Base-by-base conservation (phyloP, 92 coral and sea anemone genomes). In the Siderastrea siderea region DNA sequence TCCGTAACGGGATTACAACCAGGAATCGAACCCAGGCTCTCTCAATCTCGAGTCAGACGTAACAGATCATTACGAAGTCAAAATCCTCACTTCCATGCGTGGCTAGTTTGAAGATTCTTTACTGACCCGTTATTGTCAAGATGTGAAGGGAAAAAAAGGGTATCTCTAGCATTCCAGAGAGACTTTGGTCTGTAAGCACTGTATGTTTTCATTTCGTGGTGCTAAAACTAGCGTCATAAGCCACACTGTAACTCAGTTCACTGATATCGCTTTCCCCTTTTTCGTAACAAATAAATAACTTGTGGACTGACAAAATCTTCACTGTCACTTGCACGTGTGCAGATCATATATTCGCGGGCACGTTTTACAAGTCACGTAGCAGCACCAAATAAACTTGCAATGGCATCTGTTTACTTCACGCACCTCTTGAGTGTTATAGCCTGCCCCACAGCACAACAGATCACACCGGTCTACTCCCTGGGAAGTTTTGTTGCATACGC, bases 341-440 rank as follows among this genome's bases (percentile, higher is more conserved):
- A 86, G 85, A 82, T 97, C 99, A 69, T 85, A 90, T 17, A 95
- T 84, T 45, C 85, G 76, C 19, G 89, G 91, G 62, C 99, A 97
- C 74, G 74, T 79, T 63, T 97, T 82, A 80, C 99, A 97, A 26
- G 88, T 68, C 59, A 97, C 99, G 55, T 75, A 75, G 84, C 99
- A 97, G 55, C 99, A 97, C 97, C 98, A 97, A 14, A 88, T 78
- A 80, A 97, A 97, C 84, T 79, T 86, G 74, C 99, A 97, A 14
- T 86, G 90, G 78, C 99, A 97, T 59, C 86, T 74, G 49, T 71
- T 92, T 15, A 79, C 85, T 66, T 95, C 98, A 62, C 99, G 91
- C 52, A 90, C 90, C 26, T 90, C 91, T 75, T 89, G 91, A 7
- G 99, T 97, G 82, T 97, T 94, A 77, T 97, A 97, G 6, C 99